Base-by-base conservation (phyloP, 2,113 vertebrate genomes). In the Sigmodon hispidus region DNA sequence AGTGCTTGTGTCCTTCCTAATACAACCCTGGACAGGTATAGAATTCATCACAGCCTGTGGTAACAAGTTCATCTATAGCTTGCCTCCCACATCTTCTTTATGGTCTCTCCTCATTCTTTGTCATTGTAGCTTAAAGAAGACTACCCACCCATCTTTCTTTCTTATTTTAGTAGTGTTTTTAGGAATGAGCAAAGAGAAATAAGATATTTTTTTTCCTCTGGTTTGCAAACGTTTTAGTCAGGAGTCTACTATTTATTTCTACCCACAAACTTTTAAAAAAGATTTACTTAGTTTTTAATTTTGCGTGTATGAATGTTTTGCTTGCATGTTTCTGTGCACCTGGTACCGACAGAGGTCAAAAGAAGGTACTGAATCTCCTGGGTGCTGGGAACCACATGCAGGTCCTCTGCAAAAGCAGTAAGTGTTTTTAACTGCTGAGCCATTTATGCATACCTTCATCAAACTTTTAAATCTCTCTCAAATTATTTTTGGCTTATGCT, bases 31-130 rank as follows among this genome's bases (percentile, higher is more conserved):
- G 21, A 1, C 36, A 22, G 67, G 4, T 26, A 22, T 26, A 21
- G 73, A 52, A 12, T 36, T 36, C 10, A 36, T 40, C 43, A 13
- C 3, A 5, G 4, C 45, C 17, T 4, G 4, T 0, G 4, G 22
- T 3, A 22, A 16, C 43, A 1, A 2, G n/a, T 31, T 24, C 7
- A 8, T 61, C 19, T 0, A 5, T 55, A 29, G 24, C 8, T 40
- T 45, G 21, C 48, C 29, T 48, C 67, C 40, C 15, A 4, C 0
- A 0, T 43, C 57, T 57, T n/a, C 55, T 69, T 12, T 21, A 57
- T 76, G 31, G 29, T 36, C 31, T 16, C 36, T 50, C 5, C 45
- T 67, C 59, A 21, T 45, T 76, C 29, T 63, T 40, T 77, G 59
- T 87, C 76, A 50, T 73, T 75, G 87, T 2, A 69, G 76, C 69